Evolutionary conservation across 2,888 invertebrate species (phyloP).

Genomic region (Pogonocherus hispidulus): DNA sequence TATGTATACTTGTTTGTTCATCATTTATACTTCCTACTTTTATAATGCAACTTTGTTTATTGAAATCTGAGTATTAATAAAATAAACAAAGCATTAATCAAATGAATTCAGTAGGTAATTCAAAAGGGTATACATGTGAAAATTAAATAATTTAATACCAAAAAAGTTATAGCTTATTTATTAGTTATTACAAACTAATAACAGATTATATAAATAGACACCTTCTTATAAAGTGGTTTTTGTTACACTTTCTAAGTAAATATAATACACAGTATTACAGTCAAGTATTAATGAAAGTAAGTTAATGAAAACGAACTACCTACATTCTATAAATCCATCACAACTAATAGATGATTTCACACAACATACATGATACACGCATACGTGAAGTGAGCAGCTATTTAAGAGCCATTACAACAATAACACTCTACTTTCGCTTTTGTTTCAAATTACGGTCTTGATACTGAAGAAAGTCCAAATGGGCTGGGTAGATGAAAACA

Average conservation of each 20-base stretch:
- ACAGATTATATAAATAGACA: too few relatives aligned
- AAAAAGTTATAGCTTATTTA: too few relatives aligned
- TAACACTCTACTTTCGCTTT: constrained; percentile 19
- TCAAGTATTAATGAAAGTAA: constrained; percentile 2
- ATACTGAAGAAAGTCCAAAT: constrained; percentile 24
- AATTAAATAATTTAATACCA: too few relatives aligned
- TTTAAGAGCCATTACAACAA: not conserved
- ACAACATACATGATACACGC: not conserved
- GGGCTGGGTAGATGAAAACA: not conserved
- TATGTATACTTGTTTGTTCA: too few relatives aligned
- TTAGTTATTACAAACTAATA: too few relatives aligned
- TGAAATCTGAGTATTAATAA: too few relatives aligned
- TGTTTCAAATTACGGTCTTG: constrained; percentile 5
- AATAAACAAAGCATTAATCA: too few relatives aligned
- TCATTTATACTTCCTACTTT: too few relatives aligned
- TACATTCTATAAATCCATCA: not conserved
- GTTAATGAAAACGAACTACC: not conserved
- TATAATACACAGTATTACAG: not conserved
- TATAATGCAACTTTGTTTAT: too few relatives aligned
- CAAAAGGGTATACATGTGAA: too few relatives aligned
- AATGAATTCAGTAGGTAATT: too few relatives aligned
- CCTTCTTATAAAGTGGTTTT: not conserved
- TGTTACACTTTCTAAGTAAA: not conserved
- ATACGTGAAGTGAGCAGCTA: not conserved
- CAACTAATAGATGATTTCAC: not conserved